Evolutionary conservation across 2,113 vertebrate genomes (phyloP).

Genomic region (Meleagris gallopavo): DNA sequence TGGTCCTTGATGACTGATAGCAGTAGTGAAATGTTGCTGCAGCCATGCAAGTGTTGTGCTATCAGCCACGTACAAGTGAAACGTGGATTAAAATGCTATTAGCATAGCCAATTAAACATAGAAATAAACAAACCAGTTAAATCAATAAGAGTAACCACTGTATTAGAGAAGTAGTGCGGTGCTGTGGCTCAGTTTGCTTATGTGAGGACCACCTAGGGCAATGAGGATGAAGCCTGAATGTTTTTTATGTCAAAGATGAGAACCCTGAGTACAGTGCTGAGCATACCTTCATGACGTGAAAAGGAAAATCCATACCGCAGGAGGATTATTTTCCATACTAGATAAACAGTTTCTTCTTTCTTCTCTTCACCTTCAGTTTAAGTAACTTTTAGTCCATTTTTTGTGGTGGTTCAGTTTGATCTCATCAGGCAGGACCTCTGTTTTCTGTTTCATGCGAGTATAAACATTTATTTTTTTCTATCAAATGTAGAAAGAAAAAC

Average conservation of each 20-base stretch:
- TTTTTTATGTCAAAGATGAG: background rate
- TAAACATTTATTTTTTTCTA: background rate
- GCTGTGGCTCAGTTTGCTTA: background rate
- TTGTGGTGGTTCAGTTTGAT: background rate
- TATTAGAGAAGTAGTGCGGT: slow-evolving; percentile 29
- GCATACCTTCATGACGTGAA: background rate
- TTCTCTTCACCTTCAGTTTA: background rate
- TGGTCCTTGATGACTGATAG: slow-evolving; percentile 22
- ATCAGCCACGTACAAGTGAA: slow-evolving; percentile 69
- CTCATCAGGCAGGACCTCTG: background rate
- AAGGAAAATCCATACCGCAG: background rate
- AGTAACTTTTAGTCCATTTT: background rate
- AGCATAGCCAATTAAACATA: slow-evolving; percentile 79
- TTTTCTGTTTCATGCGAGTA: background rate
- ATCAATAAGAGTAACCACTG: slow-evolving; percentile 71
- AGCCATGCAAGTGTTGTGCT: slow-evolving; percentile 39
- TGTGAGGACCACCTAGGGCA: background rate
- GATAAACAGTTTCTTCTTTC: background rate
- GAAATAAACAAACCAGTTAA: slow-evolving; percentile 77
- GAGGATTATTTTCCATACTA: background rate
- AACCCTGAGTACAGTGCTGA: background rate
- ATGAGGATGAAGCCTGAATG: background rate
- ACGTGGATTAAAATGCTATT: slow-evolving; percentile 78
- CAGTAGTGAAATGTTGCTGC: slow-evolving; percentile 58
- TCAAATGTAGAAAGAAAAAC: background rate